A percentile compares a stretch with the other conserved stretches of the same genome.
Evolutionary conservation across 2,113 vertebrate genomes (phyloP).

Genomic region (Etia nguti): DNA sequence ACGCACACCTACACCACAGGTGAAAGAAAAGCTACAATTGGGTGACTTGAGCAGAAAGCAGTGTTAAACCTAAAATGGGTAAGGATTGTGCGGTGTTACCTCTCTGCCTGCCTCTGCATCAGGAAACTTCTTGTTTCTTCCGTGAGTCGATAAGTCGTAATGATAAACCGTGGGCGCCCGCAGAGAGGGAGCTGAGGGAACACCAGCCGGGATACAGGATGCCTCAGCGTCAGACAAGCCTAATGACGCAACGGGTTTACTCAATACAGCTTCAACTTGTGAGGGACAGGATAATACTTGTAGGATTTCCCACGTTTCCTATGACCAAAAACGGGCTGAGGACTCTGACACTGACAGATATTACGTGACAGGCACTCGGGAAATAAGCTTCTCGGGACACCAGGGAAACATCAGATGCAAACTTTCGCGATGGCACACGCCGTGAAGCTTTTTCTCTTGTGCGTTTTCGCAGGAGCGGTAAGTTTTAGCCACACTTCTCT

Average conservation of each 20-base stretch:
- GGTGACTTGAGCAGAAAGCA: not conserved
- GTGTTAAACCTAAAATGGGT: not conserved
- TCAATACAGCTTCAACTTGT: slow-evolving; percentile 28
- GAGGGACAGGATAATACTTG: slow-evolving; percentile 57
- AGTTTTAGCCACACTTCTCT: not conserved
- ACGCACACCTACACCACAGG: not conserved
- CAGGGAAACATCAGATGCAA: not conserved
- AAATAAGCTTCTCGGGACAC: not conserved
- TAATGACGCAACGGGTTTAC: slow-evolving; percentile 65
- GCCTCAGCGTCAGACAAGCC: slow-evolving; percentile 33
- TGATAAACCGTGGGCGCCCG: slow-evolving; percentile 10
- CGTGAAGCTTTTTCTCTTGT: slow-evolving; percentile 29
- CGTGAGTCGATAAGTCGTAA: not conserved
- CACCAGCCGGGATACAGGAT: slow-evolving; percentile 10
- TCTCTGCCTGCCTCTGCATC: not conserved
- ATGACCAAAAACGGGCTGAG: slow-evolving; percentile 30
- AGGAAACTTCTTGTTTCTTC: not conserved
- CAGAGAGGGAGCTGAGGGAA: not conserved
- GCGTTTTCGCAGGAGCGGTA: slow-evolving; percentile 47
- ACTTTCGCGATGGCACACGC: slow-evolving; percentile 6
- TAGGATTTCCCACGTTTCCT: slow-evolving; percentile 45
- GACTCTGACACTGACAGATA: slow-evolving; percentile 27
- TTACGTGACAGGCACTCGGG: slow-evolving; percentile 48
- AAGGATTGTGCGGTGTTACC: not conserved
- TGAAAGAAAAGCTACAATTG: not conserved